Percentiles rank a stretch among this genome's conserved stretches.
Evolutionary conservation across 2,113 vertebrate species (phyloP).

Genomic region (Phaethon lepturus): DNA sequence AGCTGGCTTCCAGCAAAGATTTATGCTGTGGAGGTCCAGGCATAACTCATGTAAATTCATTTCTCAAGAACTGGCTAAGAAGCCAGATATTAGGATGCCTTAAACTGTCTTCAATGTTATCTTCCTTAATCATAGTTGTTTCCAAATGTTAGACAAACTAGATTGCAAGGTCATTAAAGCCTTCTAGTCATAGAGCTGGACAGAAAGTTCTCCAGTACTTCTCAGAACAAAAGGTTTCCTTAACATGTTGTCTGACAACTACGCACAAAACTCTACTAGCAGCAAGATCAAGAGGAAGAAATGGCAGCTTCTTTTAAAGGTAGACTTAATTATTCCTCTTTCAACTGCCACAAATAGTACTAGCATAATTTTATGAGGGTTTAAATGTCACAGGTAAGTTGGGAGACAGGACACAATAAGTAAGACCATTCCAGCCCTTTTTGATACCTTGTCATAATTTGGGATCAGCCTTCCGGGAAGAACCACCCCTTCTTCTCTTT

Average conservation of each 20-base stretch:
- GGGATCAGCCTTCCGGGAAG: not conserved
- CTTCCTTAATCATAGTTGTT: not conserved
- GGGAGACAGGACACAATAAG: not conserved
- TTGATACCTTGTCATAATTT: not conserved
- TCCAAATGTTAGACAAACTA: not conserved
- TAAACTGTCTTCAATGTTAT: not conserved
- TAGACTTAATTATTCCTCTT: not conserved
- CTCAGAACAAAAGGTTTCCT: not conserved
- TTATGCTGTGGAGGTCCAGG: not conserved
- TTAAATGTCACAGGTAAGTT: fast-evolving
- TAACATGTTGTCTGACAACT: not conserved
- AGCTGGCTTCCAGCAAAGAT: not conserved
- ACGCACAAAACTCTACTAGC: not conserved
- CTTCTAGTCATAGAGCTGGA: not conserved
- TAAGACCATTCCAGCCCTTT: not conserved
- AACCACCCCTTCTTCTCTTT: not conserved
- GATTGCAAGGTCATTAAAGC: not conserved
- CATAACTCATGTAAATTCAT: not conserved
- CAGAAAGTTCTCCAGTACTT: not conserved
- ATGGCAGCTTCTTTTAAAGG: not conserved
- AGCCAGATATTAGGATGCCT: not conserved
- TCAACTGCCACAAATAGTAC: not conserved
- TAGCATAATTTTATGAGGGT: not conserved
- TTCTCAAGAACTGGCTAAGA: not conserved
- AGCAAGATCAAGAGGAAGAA: not conserved